phyloP scores from a whole-genome alignment of 2,113 vertebrate species.

The Pica pica region DNA sequence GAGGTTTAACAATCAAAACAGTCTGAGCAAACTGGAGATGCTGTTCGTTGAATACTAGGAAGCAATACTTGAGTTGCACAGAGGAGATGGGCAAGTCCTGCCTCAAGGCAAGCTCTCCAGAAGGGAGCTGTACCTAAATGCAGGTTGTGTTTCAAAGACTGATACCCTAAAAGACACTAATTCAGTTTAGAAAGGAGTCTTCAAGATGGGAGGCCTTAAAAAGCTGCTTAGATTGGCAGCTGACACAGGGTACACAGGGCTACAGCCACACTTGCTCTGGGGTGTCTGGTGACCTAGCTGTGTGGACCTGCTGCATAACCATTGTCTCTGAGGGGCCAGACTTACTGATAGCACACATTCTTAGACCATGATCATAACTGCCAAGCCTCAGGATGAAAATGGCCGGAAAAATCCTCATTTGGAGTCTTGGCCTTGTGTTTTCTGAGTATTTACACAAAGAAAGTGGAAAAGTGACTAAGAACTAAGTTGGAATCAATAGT shows the following conservation, averaged over 20 bases:
- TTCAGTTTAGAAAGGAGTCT: neutral
- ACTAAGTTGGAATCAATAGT: neutral
- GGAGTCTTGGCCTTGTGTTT: neutral
- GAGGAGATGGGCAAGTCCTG: neutral
- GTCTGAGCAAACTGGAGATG: neutral
- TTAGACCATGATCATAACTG: neutral
- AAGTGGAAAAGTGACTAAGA: neutral
- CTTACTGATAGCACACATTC: neutral
- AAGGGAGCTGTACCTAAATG: neutral
- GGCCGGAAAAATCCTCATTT: neutral
- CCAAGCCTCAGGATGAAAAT: neutral
- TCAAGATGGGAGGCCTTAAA: neutral
- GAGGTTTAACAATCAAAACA: neutral
- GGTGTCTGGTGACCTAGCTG: neutral
- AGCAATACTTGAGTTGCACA: neutral
- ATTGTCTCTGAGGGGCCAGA: neutral
- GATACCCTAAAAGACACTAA: neutral
- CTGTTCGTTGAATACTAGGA: neutral
- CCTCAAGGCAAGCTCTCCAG: neutral
- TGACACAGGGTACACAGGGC: neutral
- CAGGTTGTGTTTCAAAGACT: neutral
- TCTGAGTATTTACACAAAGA: neutral
- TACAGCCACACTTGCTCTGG: neutral
- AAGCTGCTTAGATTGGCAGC: neutral
- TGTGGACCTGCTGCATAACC: neutral